phyloP scores from a whole-genome alignment of 2,797 vertebrate genomes.

The Staurois parvus region DNA sequence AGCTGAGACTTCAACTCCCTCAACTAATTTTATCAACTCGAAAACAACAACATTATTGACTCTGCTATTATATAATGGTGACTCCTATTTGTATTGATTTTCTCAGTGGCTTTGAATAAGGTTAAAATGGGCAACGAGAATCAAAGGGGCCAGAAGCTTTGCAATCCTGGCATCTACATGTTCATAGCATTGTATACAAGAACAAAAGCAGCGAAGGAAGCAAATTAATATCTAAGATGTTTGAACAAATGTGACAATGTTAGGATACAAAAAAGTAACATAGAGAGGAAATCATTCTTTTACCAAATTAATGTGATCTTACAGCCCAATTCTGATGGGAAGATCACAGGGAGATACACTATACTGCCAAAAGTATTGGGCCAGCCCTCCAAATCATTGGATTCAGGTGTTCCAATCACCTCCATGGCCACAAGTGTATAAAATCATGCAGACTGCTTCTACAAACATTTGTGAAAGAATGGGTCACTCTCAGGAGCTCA shows the following conservation, averaged over 20 bases:
- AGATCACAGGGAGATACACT: no score
- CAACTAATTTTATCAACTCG: conserved; percentile 44
- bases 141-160: not conserved
- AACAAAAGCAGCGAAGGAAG: not conserved
- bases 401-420: no score
- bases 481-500: no score
- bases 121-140: conserved; percentile 17
- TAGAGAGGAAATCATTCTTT: not conserved
- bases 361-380: no score
- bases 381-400: no score
- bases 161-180: not conserved
- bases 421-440: no score
- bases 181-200: not conserved
- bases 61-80: conserved; percentile 40
- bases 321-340: not conserved
- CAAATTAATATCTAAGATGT: not conserved
- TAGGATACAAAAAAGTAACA: not conserved
- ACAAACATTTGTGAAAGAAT: no score
- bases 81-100: conserved; percentile 42
- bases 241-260: not conserved
- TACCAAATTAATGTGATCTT: no score
- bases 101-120: conserved; percentile 31
- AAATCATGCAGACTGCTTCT: no score
- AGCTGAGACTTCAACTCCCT: conserved; percentile 44
- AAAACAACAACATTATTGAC: conserved; percentile 51